Conservation (phyloP, 2,113 vertebrate genomes). For the Phrynosoma platyrhinos region DNA sequence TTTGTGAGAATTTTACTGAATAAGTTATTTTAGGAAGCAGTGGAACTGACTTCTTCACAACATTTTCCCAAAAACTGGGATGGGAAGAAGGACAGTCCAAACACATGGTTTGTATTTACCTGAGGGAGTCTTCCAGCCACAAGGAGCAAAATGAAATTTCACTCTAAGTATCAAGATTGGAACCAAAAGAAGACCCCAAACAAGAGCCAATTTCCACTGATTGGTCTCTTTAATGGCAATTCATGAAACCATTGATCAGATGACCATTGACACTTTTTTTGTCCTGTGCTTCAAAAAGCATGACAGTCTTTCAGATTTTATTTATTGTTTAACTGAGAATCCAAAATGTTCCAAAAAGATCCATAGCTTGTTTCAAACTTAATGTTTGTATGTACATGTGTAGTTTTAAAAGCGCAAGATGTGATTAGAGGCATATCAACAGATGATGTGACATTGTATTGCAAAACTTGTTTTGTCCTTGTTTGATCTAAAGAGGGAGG, state of each 20-base stretch:
- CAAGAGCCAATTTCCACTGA: neutral
- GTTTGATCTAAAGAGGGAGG: conserved; percentile 49
- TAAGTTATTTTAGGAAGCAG: neutral
- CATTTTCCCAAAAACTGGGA: neutral
- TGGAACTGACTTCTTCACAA: neutral
- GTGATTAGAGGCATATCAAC: conserved; percentile 28
- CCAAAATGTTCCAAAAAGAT: conserved; percentile 37
- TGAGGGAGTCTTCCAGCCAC: neutral
- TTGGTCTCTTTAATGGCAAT: neutral
- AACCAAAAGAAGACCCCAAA: neutral
- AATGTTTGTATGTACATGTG: conserved; percentile 38
- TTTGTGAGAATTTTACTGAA: neutral
- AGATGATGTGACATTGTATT: conserved; percentile 1
- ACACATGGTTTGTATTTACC: neutral
- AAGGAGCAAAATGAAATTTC: neutral
- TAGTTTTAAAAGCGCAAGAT: conserved; percentile 46
- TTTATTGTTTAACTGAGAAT: conserved; percentile 41
- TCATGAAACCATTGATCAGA: neutral
- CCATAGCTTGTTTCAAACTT: conserved; percentile 7
- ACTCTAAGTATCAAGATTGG: neutral
- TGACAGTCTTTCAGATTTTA: neutral
- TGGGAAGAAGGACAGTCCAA: neutral
- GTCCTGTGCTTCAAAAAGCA: neutral
- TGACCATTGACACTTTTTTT: neutral
- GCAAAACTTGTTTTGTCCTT: conserved; percentile 40